These are phyloP conservation scores for Drosophila sturtevanti DNA, from an alignment of 1,140 invertebrate species.

Conservation along the genomic window DNA sequence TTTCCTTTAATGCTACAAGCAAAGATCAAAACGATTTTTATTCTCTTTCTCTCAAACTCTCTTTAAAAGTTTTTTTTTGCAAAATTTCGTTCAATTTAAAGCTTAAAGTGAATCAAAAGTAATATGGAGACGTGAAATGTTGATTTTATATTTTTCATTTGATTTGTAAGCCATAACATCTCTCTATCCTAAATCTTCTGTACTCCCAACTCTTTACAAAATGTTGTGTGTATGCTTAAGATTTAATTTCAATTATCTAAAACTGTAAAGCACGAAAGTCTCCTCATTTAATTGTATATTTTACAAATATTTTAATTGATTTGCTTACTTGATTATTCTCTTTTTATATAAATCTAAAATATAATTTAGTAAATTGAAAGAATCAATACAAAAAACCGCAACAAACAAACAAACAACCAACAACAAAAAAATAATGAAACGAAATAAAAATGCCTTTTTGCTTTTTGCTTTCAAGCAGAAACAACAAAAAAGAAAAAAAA, in stretches of 20 bases:
- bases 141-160: conserved; percentile 20
- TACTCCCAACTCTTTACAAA: not conserved
- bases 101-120: not conserved
- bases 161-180: conserved; percentile 61
- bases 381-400: conserved; percentile 26
- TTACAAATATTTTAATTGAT: conserved; percentile 19
- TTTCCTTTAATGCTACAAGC: conserved; percentile 54
- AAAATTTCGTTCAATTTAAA: not conserved
- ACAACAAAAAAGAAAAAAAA: conserved; percentile 29
- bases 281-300: conserved; percentile 44
- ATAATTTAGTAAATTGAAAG: conserved; percentile 69
- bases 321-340: conserved; percentile 38
- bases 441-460: conserved; percentile 65
- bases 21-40: conserved; percentile 33
- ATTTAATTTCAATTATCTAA: conserved; percentile 5
- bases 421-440: conserved; percentile 46
- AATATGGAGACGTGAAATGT: not conserved
- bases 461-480: conserved; percentile 59
- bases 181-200: not conserved
- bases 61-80: not conserved
- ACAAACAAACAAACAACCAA: conserved; percentile 10
- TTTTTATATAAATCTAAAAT: conserved; percentile 9
- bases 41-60: not conserved
- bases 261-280: conserved; percentile 19
- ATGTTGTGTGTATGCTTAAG: conserved; percentile 3